A percentile compares a stretch with the other conserved stretches of the same genome.
phyloP scores from a whole-genome alignment of 2,797 vertebrate species.

The Enteromius mattozi region DNA sequence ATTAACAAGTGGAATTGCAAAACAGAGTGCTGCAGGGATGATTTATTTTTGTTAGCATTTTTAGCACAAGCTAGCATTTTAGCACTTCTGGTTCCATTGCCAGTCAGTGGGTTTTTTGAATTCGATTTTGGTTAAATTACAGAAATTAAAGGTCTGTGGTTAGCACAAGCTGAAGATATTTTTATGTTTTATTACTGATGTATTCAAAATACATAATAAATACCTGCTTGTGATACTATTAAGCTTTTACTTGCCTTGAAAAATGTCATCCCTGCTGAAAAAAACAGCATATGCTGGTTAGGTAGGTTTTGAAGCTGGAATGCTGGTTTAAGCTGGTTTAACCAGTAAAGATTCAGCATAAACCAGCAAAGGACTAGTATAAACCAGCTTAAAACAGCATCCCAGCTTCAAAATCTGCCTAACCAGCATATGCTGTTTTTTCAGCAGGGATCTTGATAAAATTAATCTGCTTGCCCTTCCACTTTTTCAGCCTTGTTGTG shows the following conservation, averaged over 20 bases:
- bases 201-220: not conserved
- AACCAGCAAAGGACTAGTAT: too few species aligned
- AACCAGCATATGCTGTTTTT: too few species aligned
- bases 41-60: not conserved
- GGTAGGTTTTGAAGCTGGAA: too few species aligned
- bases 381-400: too few species aligned
- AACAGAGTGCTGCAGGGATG: not conserved
- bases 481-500: not conserved
- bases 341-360: too few species aligned
- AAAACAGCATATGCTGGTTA: too few species aligned
- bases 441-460: too few species aligned
- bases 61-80: not conserved
- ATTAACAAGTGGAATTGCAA: slow-evolving; percentile 3
- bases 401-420: too few species aligned
- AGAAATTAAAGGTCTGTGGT: not conserved
- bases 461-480: not conserved
- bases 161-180: not conserved
- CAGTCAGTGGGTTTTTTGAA: not conserved
- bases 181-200: not conserved
- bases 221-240: not conserved
- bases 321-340: too few species aligned
- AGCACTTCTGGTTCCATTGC: not conserved
- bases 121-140: not conserved
- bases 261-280: not conserved
- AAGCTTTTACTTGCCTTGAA: slow-evolving; percentile 6